Base-by-base conservation (phyloP, 2,888 invertebrate genomes). In the Automeris io region DNA sequence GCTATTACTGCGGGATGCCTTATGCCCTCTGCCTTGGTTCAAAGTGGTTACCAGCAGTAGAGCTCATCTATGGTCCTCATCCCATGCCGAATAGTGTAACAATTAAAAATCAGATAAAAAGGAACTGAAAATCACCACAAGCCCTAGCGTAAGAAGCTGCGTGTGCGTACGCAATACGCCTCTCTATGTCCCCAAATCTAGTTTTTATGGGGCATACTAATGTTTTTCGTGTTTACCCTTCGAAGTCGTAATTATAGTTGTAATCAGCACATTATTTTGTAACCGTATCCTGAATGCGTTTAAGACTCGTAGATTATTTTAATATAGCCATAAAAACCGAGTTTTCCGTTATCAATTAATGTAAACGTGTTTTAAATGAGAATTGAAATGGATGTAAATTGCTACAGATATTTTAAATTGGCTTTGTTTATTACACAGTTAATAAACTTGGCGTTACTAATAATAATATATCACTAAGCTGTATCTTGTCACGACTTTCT, bases 181-280 rank as follows among this genome's bases (percentile, higher is more conserved):
- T 5, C 12, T n/a, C 18, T 37, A 32, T 37, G 32, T 32, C 11
- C 3, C 8, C 23, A 9, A 31, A 21, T 11, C 23, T 18, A 18
- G 7, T n/a, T 32, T 22, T 37, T 22, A 24, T 11, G 18, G 31
- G 23, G 12, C 29, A 32, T 31, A 22, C 22, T 16, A 11, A 22
- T 37, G 16, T 16, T 37, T 31, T 32, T 25, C 13, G 16, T 16
- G 6, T 21, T 21, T 31, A 29, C 22, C 32, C 23, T 37, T 32
- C 31, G 22, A 5, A 18, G 25, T 12, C 13, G 22, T 18, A 29
- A 16, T 29, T 16, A 13, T 29, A n/a, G 16, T 29, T 29, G 16
- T 29, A 29, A 29, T 29, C 16, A 16, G 8, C n/a, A n/a, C 7
- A 29, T n/a, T 29, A 29, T 16, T 16, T 29, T 16, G 29, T 29